Conservation (phyloP, 2,113 vertebrate species). For the Anthoscopus minutus region DNA sequence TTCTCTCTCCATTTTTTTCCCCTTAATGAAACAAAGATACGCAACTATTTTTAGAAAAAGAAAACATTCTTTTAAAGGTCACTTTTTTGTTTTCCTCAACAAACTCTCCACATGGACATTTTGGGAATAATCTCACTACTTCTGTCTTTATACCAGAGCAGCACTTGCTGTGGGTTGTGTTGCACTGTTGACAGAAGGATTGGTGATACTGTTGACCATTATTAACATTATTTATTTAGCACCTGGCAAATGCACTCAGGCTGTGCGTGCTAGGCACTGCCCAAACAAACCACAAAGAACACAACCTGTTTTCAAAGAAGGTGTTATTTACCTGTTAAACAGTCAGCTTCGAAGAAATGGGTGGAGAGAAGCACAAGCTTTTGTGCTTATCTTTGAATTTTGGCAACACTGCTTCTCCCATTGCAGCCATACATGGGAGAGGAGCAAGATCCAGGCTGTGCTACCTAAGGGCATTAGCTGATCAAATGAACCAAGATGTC, state of each 20-base stretch:
- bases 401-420: neutral
- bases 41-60: neutral
- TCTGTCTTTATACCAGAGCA: neutral
- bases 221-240: neutral
- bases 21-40: neutral
- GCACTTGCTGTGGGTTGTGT: neutral
- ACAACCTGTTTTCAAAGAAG: neutral
- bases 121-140: neutral
- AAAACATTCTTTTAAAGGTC: neutral
- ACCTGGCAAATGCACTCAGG: neutral
- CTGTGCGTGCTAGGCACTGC: neutral
- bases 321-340: neutral
- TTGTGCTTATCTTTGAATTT: neutral
- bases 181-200: neutral
- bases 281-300: neutral
- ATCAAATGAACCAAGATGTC: neutral
- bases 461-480: neutral
- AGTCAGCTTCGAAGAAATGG: neutral
- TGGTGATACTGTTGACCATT: neutral
- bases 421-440: fast-evolving
- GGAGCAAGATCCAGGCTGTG: fast-evolving
- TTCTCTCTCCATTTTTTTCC: neutral
- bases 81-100: neutral
- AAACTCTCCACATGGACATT: neutral
- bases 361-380: neutral